Evolutionary conservation across 2,113 vertebrate species (phyloP).

Genomic region (Phoxinus phoxinus): DNA sequence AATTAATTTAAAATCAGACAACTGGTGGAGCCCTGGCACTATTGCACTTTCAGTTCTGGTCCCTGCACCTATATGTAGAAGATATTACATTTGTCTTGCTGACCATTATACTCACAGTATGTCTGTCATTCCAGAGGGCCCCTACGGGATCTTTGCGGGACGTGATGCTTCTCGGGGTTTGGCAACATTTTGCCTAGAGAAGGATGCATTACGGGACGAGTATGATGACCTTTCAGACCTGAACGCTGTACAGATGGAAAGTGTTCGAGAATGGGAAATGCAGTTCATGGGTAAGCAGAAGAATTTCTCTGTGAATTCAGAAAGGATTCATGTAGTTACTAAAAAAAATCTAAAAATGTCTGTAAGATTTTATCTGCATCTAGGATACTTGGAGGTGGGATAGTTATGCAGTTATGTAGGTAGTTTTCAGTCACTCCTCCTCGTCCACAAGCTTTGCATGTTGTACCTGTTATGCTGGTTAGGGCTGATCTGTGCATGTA

Average conservation of each 20-base stretch:
- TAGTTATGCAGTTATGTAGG: neutral
- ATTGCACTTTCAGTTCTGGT: neutral
- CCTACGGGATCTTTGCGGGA: conserved; percentile 97
- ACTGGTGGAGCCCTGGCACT: neutral
- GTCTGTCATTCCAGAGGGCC: conserved; percentile 80
- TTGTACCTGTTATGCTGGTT: conserved; percentile 4
- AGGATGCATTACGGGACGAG: conserved; percentile 92
- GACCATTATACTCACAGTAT: neutral
- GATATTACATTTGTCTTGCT: neutral
- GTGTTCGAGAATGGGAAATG: conserved; percentile 99
- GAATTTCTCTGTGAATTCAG: neutral
- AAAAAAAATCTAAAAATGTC: neutral
- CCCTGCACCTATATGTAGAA: neutral
- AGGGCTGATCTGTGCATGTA: neutral
- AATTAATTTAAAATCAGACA: neutral
- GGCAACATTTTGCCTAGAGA: conserved; percentile 97
- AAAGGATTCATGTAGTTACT: neutral
- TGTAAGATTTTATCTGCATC: neutral
- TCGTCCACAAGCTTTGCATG: neutral
- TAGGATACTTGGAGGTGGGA: neutral
- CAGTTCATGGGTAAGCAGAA: conserved; percentile 92
- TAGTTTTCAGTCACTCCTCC: neutral
- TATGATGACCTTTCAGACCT: conserved; percentile 98
- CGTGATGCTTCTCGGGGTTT: conserved; percentile 96
- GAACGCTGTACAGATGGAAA: conserved; percentile 98